Conservation (phyloP, 2,888 invertebrate genomes). For the Kryphioiulus occultus region DNA sequence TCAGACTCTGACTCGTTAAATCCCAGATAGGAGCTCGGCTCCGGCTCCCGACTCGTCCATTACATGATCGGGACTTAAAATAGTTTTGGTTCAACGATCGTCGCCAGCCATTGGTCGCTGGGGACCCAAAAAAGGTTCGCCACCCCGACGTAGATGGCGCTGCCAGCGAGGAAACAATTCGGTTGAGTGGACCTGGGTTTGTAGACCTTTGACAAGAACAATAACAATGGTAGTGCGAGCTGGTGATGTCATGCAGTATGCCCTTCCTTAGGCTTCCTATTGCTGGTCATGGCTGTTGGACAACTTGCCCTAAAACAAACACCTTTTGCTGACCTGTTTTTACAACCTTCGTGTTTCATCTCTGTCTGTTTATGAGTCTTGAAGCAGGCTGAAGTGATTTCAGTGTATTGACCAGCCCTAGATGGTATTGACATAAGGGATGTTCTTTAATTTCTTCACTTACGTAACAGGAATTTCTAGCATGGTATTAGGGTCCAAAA, state of each 20-base stretch:
- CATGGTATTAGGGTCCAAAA: no score
- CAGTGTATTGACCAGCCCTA: no score
- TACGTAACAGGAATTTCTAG: no score
- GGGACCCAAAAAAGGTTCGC: neutral
- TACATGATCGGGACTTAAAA: constrained; percentile 17
- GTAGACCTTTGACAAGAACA: neutral
- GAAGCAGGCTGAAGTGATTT: no score
- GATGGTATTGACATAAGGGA: no score
- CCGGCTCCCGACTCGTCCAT: neutral
- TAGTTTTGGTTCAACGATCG: constrained; percentile 3
- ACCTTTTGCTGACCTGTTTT: neutral
- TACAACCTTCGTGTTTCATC: no score
- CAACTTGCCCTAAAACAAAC: neutral
- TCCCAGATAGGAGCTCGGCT: constrained; percentile 5
- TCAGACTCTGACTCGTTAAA: neutral
- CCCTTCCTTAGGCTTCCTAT: neutral
- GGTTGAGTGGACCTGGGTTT: neutral
- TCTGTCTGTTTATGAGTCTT: no score
- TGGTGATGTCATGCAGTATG: neutral
- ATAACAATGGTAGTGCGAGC: neutral
- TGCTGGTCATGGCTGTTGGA: neutral
- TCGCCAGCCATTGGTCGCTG: neutral
- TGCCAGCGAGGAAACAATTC: neutral
- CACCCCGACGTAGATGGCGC: neutral
- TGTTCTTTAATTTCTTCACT: no score